Base-by-base conservation (phyloP, 2,797 vertebrate genomes). In the Catamblyrhynchus diadema region DNA sequence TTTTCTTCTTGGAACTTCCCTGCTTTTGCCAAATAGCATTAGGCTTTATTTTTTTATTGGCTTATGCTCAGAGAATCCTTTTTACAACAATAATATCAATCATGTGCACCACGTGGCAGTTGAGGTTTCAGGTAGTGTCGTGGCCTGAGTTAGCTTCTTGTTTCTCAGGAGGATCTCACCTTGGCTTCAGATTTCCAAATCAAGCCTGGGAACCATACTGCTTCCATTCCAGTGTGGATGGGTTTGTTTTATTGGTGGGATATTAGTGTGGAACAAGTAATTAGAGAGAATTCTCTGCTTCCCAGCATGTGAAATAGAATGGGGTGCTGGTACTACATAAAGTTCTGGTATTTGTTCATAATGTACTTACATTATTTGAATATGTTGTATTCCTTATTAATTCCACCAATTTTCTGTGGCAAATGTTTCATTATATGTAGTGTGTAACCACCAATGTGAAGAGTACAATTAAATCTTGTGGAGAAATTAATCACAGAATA, bases 401-500 rank as follows among this genome's bases (percentile, higher is more conserved):
- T 62, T 59, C 54, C 73, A 37, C 3, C 39, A 8, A 6, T 41
- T 81, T 57, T 87, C 57, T 60, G 25, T 39, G 83, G 88, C 62
- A 39, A n/a, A n/a, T 10, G 14, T 65, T 86, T 65, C 59, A 17
- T 78, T 79, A 15, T 1, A 3, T 14, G 1, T 5, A 39, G n/a
- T 1, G 22, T 22, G 78, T 56, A 93, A 91, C 86, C 78, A 41
- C 81, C 47, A 1, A 2, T 28, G 83, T 11, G 67, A 56, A 18
- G 86, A 86, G 60, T 3, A 28, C 84, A 86, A 60, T 94, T 91
- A 92, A 86, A 51, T 6, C 44, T 28, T 12, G 53, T 23, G 75
- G 60, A 37, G 60, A 48, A 92, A 89, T 89, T 74, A 91, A 87
- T 89, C 72, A 60, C 24, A 12, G 41, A 87, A 20, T 60, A 77